Evolutionary conservation across 2,888 invertebrate genomes (phyloP), one percentile per base, ranked within the genome.

Genomic region (Bombylius discolor): DNA sequence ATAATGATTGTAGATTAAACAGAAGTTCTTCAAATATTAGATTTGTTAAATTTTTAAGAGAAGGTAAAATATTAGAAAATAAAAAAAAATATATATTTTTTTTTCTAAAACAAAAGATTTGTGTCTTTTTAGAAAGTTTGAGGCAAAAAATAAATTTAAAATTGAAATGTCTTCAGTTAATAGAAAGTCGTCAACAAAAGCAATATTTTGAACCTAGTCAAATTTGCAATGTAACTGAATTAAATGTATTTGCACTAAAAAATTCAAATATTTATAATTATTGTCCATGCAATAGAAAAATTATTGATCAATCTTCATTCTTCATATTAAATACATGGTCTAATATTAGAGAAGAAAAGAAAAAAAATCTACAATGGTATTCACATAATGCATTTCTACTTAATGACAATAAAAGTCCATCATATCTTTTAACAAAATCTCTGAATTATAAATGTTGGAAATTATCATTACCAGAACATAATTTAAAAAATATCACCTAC

Each of bases 1-100:
- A 88, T 70, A 79, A 82, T 65, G 84, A 82, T 67, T 88, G 87
- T 66, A 77, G 78, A 47, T 78, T 79, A 60, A 78, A 78, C 11
- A 11, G 11, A 42, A 42, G 5, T 58, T 69, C 70, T 33, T 12
- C 78, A 60, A 67, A 80, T 55, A 67, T 76, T 5, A 72, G 51
- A 48, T 58, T 52, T 51, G 55, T 60, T 4, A 42, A 49, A 8
- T 34, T 53, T 11, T 55, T 58, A 54, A 57, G 61, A 31, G 56
- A 50, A 54, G 58, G 59, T 58, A 53, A 23, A 7, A 12, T 4
- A 42, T 32, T 49, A 8, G 1, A 36, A 8, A 36, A 36, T 36
- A 7, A 36, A 36, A 36, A 8, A 1, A 36, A 36, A 36, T 7
- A 23, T 52, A 47, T 48, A 31, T 23, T 49, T 32, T 50, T 32